Percentiles rank a stretch among this genome's conserved stretches.
Evolutionary conservation across 2,888 invertebrate genomes (phyloP).

Genomic region (Philaethria dido): DNA sequence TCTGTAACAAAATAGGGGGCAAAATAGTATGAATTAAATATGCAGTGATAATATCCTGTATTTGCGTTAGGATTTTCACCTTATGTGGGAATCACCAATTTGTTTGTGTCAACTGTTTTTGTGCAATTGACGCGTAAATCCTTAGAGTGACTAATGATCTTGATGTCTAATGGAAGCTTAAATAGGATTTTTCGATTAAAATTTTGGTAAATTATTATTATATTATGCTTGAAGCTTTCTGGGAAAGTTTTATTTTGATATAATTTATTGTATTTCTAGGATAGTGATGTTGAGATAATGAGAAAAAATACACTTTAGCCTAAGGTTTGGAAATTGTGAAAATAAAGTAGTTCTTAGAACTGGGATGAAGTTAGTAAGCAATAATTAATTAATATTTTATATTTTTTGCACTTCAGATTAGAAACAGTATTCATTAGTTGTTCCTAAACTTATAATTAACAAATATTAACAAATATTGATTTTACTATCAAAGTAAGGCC

Average conservation of each 20-base stretch:
- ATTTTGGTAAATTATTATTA: slow-evolving; percentile 4
- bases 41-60: slow-evolving; percentile 57
- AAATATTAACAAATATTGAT: no score
- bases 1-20: not conserved
- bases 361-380: no score
- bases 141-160: slow-evolving; percentile 73
- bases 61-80: slow-evolving; percentile 82
- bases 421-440: no score
- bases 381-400: no score
- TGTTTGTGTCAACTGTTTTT: slow-evolving; percentile 80
- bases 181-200: slow-evolving; percentile 43
- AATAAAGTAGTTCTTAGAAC: no score
- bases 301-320: no score
- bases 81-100: slow-evolving; percentile 81
- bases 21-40: slow-evolving; percentile 9
- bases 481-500: no score
- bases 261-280: not conserved
- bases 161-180: slow-evolving; percentile 63
- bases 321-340: no score
- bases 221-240: not conserved
- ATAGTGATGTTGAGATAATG: not conserved
- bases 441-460: no score
- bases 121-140: slow-evolving; percentile 79
- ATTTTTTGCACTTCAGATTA: no score
- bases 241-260: not conserved